phyloP scores from a whole-genome alignment of 30 jellyfish, hydroid and myxozoan genomes.

The Catostylus mosaicus region DNA sequence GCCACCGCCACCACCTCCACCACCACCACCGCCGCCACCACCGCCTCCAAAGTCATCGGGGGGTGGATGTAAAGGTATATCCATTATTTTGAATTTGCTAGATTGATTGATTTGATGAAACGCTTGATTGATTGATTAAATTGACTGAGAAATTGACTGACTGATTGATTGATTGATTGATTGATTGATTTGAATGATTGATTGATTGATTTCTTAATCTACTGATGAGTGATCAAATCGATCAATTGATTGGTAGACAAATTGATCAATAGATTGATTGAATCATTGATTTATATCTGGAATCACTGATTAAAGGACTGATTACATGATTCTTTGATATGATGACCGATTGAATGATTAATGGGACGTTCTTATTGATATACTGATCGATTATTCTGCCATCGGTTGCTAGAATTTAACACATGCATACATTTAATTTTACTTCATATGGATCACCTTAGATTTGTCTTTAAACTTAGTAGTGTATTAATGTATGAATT shows the following conservation, averaged over 20 bases:
- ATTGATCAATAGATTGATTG: not conserved
- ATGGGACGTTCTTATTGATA: too few species aligned
- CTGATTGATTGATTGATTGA: not conserved
- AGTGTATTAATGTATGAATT: too few species aligned
- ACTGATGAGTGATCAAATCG: not conserved
- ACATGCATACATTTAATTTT: too few species aligned
- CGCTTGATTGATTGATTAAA: constrained; percentile 1
- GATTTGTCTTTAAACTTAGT: too few species aligned
- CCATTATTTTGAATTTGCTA: not conserved
- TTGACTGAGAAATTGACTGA: not conserved
- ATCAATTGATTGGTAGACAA: not conserved
- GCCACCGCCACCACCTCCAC: constrained; percentile 84
- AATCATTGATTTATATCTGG: not conserved
- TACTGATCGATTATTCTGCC: too few species aligned
- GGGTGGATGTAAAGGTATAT: constrained; percentile 9
- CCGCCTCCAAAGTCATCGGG: constrained; percentile 40
- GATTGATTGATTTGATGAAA: not conserved
- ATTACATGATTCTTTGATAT: too few species aligned
- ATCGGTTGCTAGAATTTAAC: too few species aligned
- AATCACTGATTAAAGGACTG: too few species aligned
- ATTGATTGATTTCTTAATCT: not conserved
- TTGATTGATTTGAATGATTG: not conserved
- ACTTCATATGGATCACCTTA: too few species aligned
- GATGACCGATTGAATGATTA: too few species aligned
- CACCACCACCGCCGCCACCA: constrained; percentile 93